These are phyloP conservation scores for Alethe diademata DNA, from an alignment of 2,113 vertebrate species.

Conservation along the genomic window DNA sequence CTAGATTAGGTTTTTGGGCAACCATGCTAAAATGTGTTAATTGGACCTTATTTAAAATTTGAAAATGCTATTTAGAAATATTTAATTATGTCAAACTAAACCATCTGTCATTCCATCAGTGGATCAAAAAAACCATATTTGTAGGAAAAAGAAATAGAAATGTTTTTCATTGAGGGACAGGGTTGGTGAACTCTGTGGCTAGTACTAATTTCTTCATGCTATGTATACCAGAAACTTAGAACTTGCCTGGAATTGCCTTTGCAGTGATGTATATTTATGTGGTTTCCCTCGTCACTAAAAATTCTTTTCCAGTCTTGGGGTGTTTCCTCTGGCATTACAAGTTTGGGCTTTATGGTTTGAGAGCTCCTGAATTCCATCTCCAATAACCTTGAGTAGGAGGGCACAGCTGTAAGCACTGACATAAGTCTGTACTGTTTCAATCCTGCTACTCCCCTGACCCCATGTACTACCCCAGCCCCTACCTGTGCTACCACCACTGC, in stretches of 20 bases:
- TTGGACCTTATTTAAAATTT: background rate
- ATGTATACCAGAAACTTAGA: background rate
- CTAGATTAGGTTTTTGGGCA: background rate
- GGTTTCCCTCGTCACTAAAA: background rate
- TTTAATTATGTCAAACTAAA: background rate
- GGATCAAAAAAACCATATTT: background rate
- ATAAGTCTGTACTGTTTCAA: background rate
- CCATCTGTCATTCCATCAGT: background rate
- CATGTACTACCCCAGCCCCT: background rate
- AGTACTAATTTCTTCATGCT: background rate
- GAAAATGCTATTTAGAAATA: background rate
- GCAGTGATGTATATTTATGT: background rate
- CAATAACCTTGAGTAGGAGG: background rate
- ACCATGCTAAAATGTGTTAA: background rate
- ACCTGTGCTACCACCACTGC: rapidly evolving
- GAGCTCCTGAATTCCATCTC: background rate
- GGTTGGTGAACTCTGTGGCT: background rate
- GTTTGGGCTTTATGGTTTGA: background rate
- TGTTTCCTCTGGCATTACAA: background rate
- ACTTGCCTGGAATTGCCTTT: background rate
- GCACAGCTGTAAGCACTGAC: background rate
- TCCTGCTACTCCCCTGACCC: background rate
- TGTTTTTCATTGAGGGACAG: background rate
- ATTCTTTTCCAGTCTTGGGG: background rate
- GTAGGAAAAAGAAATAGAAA: background rate